These are phyloP conservation scores for Eurypyga helias DNA, from an alignment of 2,113 vertebrate genomes.

Conservation along the genomic window DNA sequence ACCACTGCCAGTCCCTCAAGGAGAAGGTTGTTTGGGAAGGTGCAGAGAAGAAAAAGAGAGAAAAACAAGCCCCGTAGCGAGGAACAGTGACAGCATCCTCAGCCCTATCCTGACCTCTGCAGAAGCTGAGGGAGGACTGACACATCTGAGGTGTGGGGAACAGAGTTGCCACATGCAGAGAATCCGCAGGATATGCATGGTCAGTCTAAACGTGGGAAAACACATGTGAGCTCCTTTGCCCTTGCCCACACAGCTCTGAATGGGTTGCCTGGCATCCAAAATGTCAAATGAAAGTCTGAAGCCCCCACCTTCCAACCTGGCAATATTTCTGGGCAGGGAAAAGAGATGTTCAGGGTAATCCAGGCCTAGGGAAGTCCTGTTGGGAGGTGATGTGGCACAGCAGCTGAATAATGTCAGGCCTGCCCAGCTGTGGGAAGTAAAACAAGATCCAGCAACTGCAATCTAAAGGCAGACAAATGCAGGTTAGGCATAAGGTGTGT, in stretches of 20 bases:
- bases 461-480: neutral
- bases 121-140: neutral
- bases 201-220: neutral
- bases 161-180: neutral
- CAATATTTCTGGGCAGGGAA: neutral
- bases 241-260: neutral
- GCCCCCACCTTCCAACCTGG: neutral
- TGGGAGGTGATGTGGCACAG: neutral
- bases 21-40: neutral
- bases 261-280: neutral
- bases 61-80: neutral
- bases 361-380: neutral
- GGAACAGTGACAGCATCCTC: neutral
- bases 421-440: neutral
- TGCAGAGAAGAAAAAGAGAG: neutral
- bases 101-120: neutral
- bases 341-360: neutral
- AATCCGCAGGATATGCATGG: neutral
- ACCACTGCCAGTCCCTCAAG: neutral
- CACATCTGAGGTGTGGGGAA: neutral
- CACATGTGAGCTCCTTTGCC: neutral
- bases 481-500: neutral
- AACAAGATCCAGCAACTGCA: neutral
- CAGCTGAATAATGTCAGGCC: neutral
- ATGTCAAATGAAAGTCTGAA: neutral